Evolutionary conservation across 1,140 invertebrate genomes (phyloP), one percentile per base, ranked within the genome.

Genomic region (Medauroidea extradentata): DNA sequence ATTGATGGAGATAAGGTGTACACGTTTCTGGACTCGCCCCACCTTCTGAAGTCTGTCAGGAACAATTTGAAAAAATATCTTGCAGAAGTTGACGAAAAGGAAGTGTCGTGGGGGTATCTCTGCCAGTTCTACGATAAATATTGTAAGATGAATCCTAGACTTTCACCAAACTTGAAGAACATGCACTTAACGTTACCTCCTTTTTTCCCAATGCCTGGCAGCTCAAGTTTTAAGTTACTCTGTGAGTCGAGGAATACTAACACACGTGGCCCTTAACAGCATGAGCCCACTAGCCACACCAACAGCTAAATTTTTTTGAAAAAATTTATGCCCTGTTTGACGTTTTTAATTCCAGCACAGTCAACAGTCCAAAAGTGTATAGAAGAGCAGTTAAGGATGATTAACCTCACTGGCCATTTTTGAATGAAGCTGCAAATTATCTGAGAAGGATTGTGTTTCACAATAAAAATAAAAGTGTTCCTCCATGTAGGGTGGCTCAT

Each of bases 1-100:
- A 16, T 52, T 16, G 25, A 52, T 29, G 50, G 50, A 4, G 25
- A 52, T 5, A 4, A n/a, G 7, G n/a, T 52, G 4, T 29, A 52
- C 16, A 24, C 16, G 19, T 52, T 52, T 21, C 16, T 24, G 4
- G 19, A 52, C 16, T 19, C n/a, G 50, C 50, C 50, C 25, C 50
- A 52, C 16, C 19, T 52, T 9, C 16, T 52, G 50, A 52, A 52
- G 24, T 52, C 19, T n/a, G 16, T 52, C 4, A 52, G 50, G 25
- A 52, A 52, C 24, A 52, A 52, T 52, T 52, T 52, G 4, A 52
- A 52, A 29, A 52, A 52, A n/a, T 46, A 52, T n/a, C 4, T 34
- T 34, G 29, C 11, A 11, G 29, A 34, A 7, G 29, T 34, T 34
- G 11, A 34, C 11, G 29, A 11, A 11, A 11, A 34, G 11, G 11